A percentile compares a stretch with the other conserved stretches of the same genome.
phyloP scores from a whole-genome alignment of 2,888 invertebrate species.

The Drosophila cracens region DNA sequence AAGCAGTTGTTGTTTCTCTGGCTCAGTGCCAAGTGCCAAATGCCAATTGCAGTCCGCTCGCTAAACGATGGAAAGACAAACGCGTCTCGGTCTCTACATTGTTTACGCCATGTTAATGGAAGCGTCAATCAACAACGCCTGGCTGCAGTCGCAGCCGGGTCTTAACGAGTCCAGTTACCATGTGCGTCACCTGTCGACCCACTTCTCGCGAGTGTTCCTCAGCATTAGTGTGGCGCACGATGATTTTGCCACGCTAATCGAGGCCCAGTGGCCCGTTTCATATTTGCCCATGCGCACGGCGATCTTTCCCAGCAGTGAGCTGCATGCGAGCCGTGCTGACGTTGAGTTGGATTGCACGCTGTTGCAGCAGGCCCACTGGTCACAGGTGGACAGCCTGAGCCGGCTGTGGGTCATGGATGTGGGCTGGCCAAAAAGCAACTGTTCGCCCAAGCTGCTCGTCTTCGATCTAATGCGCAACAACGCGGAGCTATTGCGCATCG shows the following conservation, averaged over 20 bases:
- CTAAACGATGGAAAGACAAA: slow-evolving; percentile 45
- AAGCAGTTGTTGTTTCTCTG: slow-evolving; percentile 41
- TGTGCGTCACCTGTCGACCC: slow-evolving; percentile 79
- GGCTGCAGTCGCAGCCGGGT: slow-evolving; percentile 76
- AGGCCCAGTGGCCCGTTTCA: slow-evolving; percentile 80
- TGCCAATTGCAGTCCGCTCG: slow-evolving; percentile 37
- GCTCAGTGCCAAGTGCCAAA: slow-evolving; percentile 14
- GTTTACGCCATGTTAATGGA: slow-evolving; percentile 21
- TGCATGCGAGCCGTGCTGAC: slow-evolving; percentile 67
- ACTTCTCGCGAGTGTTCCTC: slow-evolving; percentile 81
- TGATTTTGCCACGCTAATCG: slow-evolving; percentile 77
- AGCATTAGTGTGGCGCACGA: slow-evolving; percentile 72
- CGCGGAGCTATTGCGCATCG: slow-evolving; percentile 77
- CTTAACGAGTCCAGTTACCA: slow-evolving; percentile 80
- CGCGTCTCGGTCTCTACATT: slow-evolving; percentile 26
- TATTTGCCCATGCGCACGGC: slow-evolving; percentile 71
- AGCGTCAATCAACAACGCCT: slow-evolving; percentile 34
- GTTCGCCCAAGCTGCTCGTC: slow-evolving; percentile 80
- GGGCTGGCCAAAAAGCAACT: slow-evolving; percentile 65
- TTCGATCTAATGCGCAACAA: slow-evolving; percentile 82
- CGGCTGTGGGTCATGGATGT: slow-evolving; percentile 82
- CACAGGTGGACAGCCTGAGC: slow-evolving; percentile 81
- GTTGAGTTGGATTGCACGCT: slow-evolving; percentile 65
- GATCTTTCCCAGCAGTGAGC: slow-evolving; percentile 64
- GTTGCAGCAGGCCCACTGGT: slow-evolving; percentile 81